Conservation (phyloP, 1,140 invertebrate species). For the Neodiprion pinetum region DNA sequence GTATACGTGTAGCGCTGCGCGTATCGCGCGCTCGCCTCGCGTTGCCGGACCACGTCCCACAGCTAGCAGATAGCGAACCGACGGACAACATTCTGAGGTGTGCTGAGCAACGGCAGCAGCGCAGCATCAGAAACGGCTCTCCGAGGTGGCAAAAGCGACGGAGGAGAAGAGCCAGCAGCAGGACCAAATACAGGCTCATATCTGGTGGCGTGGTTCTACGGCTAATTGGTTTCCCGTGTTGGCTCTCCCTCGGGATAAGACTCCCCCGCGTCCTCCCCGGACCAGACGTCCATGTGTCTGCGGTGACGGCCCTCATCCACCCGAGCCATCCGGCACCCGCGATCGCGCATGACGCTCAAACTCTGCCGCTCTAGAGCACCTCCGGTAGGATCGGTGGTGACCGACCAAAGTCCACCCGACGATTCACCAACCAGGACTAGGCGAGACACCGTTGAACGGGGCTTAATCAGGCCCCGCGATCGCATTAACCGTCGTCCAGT, state of each 20-base stretch:
- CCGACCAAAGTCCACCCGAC: too few relatives aligned
- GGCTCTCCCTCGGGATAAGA: slow-evolving; percentile 55
- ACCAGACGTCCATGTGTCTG: slow-evolving; percentile 22
- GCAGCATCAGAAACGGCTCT: slow-evolving; percentile 21
- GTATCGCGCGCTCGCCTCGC: not conserved
- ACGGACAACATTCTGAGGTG: not conserved
- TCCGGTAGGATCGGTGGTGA: too few relatives aligned
- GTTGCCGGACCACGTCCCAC: not conserved
- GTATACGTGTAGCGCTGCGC: not conserved
- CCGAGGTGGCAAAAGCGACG: not conserved
- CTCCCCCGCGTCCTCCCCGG: slow-evolving; percentile 22
- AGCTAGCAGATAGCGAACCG: not conserved
- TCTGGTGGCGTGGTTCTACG: slow-evolving; percentile 45
- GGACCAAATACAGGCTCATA: slow-evolving; percentile 39
- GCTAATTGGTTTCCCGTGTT: slow-evolving; percentile 63
- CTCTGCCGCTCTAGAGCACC: too few relatives aligned
- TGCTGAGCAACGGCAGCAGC: slow-evolving; percentile 9
- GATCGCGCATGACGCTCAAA: too few relatives aligned
- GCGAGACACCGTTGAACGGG: too few relatives aligned
- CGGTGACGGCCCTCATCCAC: slow-evolving; percentile 29
- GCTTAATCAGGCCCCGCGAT: slow-evolving; percentile 56
- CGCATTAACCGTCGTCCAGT: slow-evolving; percentile 57
- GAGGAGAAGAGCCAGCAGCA: not conserved
- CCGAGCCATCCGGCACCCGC: not conserved
- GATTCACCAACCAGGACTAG: too few relatives aligned